These are phyloP conservation scores for Tangara arthus DNA, from an alignment of 2,797 vertebrate genomes.

Conservation along the genomic window DNA sequence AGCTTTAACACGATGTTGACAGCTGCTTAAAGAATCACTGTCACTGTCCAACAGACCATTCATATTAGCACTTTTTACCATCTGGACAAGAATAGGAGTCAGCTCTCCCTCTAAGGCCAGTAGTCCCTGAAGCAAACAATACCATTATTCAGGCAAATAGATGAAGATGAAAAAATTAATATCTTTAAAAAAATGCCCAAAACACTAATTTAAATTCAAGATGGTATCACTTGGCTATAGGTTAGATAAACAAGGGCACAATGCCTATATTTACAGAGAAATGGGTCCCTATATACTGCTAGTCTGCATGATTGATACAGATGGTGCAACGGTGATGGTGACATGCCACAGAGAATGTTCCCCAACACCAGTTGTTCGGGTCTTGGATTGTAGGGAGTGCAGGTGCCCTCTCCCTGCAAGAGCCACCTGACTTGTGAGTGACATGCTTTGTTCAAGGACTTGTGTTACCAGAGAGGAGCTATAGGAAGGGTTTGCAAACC, in stretches of 20 bases:
- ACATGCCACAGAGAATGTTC: background rate
- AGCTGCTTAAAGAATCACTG: constrained; percentile 87
- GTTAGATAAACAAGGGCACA: background rate
- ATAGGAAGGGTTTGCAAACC: background rate
- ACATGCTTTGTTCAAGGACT: background rate
- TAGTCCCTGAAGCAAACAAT: constrained; percentile 76
- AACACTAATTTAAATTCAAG: background rate
- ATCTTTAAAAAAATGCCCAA: background rate
- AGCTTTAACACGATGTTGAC: constrained; percentile 88
- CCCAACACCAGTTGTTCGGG: background rate
- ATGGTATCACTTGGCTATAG: background rate
- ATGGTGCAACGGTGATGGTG: background rate
- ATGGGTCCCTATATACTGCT: background rate
- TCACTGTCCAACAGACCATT: constrained; percentile 88
- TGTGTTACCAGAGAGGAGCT: background rate
- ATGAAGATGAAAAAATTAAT: background rate
- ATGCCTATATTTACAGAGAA: background rate
- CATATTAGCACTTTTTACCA: constrained; percentile 93
- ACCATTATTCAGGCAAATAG: background rate
- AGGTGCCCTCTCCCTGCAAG: background rate
- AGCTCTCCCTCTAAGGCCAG: constrained; percentile 87
- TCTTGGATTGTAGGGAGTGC: background rate
- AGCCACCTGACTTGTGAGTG: background rate
- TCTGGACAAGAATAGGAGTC: constrained; percentile 89
- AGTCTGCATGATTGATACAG: background rate